Conservation (phyloP, 1,140 invertebrate genomes). For the Nephotettix cincticeps region DNA sequence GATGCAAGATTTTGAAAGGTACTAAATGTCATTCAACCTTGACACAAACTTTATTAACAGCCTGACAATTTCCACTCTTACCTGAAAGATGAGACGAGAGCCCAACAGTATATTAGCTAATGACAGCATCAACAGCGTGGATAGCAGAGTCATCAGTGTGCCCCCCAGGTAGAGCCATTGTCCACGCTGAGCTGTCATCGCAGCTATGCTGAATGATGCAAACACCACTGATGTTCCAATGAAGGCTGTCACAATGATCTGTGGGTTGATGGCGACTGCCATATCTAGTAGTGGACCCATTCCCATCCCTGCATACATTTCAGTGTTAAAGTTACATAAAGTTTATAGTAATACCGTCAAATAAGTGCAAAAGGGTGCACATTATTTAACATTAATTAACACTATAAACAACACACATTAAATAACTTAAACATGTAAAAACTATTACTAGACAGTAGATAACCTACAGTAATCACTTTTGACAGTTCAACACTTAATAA, state of each 20-base stretch:
- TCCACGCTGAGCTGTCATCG: slow-evolving; percentile 80
- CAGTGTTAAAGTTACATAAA: too few relatives aligned
- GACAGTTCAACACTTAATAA: too few relatives aligned
- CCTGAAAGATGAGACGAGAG: slow-evolving; percentile 78
- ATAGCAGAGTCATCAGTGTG: slow-evolving; percentile 77
- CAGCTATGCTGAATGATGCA: slow-evolving; percentile 83
- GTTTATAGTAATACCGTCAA: too few relatives aligned
- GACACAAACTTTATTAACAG: too few relatives aligned
- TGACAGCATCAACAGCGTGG: slow-evolving; percentile 72
- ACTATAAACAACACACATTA: too few relatives aligned
- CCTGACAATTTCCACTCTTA: slow-evolving; percentile 47
- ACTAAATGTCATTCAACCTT: too few relatives aligned
- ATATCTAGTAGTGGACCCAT: slow-evolving; percentile 78
- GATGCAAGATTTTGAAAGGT: not conserved
- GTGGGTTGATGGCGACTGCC: slow-evolving; percentile 74
- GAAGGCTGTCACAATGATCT: slow-evolving; percentile 86
- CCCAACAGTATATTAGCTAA: slow-evolving; percentile 85
- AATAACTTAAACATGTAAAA: too few relatives aligned
- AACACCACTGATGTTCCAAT: slow-evolving; percentile 86
- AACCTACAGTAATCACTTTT: too few relatives aligned
- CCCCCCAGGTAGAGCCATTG: slow-evolving; percentile 84
- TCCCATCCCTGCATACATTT: slow-evolving; percentile 72
- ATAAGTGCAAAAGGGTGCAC: too few relatives aligned
- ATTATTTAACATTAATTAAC: too few relatives aligned
- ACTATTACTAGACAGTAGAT: too few relatives aligned